Base-by-base conservation (phyloP, 2,113 vertebrate species). In the Actenoides lindsayi region DNA sequence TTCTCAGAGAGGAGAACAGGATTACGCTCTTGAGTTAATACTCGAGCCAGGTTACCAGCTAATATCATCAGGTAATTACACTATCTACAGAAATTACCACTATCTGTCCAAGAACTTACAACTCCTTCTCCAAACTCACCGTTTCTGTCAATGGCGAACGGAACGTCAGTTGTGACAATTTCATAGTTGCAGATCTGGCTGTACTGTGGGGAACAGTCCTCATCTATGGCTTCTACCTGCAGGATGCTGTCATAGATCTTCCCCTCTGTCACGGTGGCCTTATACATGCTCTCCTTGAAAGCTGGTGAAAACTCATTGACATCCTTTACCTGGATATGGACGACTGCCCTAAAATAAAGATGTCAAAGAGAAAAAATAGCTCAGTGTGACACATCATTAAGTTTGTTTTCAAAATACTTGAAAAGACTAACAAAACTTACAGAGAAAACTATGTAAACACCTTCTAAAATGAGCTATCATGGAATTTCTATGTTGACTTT, bases 141-240 rank as follows among this genome's bases (percentile, higher is more conserved):
- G 1, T 99, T 99, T 96, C 99, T 99, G 97, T 99, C 99, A 9
- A 99, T 99, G 51, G 99, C 99, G 76, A 99, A 99, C 65, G 99
- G 99, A 33, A 99, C 99, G 28, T 98, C 98, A 3, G 97, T 87
- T 5, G 98, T 99, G 95, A 98, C 98, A 50, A 99, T 99, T 96
- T 99, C 99, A 37, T 99, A 99, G 97, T 99, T 99, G 97, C 99
- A 99, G 96, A 99, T 99, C 97, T 99, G 99, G 97, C 99, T 99
- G 94, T 99, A 99, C 93, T 99, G 99, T 0, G 99, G 99, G 7
- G 99, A 99, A 88, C 99, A 99, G 97, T 99, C 99, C 91, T 99
- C 99, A 0, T 99, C 99, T 3, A 98, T 95, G 39, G 99, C 99
- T 96, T 99, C 99, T 64, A 99, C 99, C 94, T 99, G 99, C 39